Base-by-base conservation (phyloP, 2,113 vertebrate species). In the Xyrauchen texanus region DNA sequence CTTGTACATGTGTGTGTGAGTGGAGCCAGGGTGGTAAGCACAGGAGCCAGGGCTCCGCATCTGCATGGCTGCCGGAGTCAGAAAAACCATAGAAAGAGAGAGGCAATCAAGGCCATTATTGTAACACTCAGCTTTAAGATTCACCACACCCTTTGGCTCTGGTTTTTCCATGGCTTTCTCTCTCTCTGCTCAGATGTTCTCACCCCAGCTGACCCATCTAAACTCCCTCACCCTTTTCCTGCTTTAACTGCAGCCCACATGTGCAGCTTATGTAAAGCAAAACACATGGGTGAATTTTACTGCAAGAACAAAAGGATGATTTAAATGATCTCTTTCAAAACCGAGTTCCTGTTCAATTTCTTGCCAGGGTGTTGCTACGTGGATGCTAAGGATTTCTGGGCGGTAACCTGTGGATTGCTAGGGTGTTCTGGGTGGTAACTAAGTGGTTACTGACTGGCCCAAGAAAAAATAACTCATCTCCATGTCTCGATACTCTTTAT, bases 61-160 rank as follows among this genome's bases (percentile, higher is more conserved):
- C 11, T 79, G 16, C 42, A 15, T 68, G 63, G 8, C 76, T 82
- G 57, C 42, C 62, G 83, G 83, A 85, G 82, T 85, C 73, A 73
- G 60, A 64, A 52, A 47, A 49, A 80, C 21, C 21, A 34, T 34
- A 34, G 21, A 34, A 12, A 65, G 61, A 79, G n/a, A 47, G 45
- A 60, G 76, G 6, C 55, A 69, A 21, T 58, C 49, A 52, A 42
- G 16, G 47, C 68, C 5, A 9, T 68, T 81, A 44, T 74, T 60
- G 70, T 15, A 45, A 42, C 52, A 9, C 44, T 71, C 51, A n/a
- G 75, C 55, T 15, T 58, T 58, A 58, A 57, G 52, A 57, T 15
- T 58, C 8, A 44, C 34, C 11, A n/a, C 9, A 2, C 64, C 21
- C 65, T 55, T 0, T 42, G 8, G 47, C 46, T 68, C 65, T 13